phyloP scores from a whole-genome alignment of 1,140 invertebrate species.

The Bicyclus anynana region DNA sequence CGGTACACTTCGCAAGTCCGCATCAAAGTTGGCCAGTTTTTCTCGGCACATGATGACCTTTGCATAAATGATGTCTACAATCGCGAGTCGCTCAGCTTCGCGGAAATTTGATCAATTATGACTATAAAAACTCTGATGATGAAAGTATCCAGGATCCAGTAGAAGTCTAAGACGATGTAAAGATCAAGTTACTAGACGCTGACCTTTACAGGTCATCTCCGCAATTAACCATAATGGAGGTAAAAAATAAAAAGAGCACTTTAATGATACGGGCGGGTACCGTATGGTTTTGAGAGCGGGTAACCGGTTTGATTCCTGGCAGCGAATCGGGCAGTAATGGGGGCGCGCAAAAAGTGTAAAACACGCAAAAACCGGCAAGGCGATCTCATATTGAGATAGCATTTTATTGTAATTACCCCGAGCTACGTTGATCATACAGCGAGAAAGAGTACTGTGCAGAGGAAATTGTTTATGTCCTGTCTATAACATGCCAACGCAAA shows the following conservation, averaged over 20 bases:
- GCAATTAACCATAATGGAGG: background rate
- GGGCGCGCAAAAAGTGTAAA: conserved; percentile 6
- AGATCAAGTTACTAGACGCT: too few relatives aligned
- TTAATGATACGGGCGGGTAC: conserved; percentile 1
- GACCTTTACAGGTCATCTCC: too few relatives aligned
- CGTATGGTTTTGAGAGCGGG: conserved; percentile 1
- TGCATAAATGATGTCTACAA: too few relatives aligned
- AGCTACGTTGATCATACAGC: background rate
- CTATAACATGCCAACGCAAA: too few relatives aligned
- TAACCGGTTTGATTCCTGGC: conserved; percentile 5
- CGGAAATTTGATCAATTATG: too few relatives aligned
- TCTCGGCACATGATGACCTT: too few relatives aligned
- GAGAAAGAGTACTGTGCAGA: background rate
- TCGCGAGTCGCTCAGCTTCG: too few relatives aligned
- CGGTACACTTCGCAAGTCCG: too few relatives aligned
- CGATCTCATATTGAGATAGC: conserved; percentile 9
- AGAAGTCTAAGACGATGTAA: too few relatives aligned
- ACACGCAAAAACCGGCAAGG: background rate
- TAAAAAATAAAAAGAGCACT: background rate
- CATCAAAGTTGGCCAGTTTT: too few relatives aligned
- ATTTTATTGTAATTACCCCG: conserved; percentile 13
- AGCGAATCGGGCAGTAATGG: conserved; percentile 9
- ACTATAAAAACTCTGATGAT: too few relatives aligned
- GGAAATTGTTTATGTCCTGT: background rate
- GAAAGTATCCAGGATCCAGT: too few relatives aligned